Evolutionary conservation across 2,113 vertebrate species (phyloP).

Genomic region (Turnix velox): DNA sequence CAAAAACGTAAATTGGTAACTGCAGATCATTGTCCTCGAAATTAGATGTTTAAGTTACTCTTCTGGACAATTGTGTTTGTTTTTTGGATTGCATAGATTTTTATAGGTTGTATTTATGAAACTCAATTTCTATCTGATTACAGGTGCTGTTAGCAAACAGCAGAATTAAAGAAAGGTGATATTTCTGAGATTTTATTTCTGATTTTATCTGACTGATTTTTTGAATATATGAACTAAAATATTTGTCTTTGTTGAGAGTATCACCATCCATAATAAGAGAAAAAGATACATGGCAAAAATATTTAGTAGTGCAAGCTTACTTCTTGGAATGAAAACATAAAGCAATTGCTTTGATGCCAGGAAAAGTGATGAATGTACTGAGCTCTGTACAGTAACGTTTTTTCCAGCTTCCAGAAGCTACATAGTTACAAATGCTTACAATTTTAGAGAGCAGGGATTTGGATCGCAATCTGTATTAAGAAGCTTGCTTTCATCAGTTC

Average conservation of each 20-base stretch:
- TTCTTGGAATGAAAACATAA: background rate
- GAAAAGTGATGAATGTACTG: background rate
- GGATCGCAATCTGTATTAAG: background rate
- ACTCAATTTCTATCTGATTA: background rate
- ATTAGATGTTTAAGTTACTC: background rate
- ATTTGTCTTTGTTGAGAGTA: background rate
- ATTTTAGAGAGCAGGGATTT: background rate
- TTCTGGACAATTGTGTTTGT: background rate
- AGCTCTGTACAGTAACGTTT: background rate
- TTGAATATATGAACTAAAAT: background rate
- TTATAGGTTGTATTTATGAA: background rate
- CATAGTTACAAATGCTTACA: background rate
- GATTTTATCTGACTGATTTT: background rate
- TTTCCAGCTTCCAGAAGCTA: background rate
- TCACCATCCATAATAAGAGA: background rate
- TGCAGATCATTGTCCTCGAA: background rate
- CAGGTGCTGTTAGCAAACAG: background rate
- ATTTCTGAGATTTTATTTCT: background rate
- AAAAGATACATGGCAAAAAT: background rate
- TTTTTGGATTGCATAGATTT: background rate
- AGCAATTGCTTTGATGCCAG: background rate
- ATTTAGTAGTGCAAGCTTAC: background rate
- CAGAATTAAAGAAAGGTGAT: background rate
- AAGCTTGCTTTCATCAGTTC: background rate
- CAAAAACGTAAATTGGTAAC: background rate